These are phyloP conservation scores for Lacerta bilineata DNA, from an alignment of 2,797 vertebrate species.

Conservation along the genomic window DNA sequence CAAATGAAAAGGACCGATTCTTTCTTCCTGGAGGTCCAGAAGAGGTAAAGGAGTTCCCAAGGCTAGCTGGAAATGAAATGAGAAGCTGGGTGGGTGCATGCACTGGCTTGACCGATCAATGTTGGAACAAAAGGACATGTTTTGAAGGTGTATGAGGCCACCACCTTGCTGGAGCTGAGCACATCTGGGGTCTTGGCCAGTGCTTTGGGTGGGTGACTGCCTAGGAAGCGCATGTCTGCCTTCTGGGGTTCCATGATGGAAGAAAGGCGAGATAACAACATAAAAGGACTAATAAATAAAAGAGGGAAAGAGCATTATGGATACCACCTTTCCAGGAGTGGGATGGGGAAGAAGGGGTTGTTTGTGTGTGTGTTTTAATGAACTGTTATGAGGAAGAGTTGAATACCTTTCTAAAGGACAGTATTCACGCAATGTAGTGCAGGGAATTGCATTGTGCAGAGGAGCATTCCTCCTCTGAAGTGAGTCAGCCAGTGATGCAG, in stretches of 20 bases:
- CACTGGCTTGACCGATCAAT: background rate
- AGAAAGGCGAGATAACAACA: background rate
- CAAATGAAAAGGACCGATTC: constrained; percentile 97
- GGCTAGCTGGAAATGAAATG: background rate
- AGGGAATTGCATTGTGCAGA: background rate
- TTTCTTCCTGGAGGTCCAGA: constrained; percentile 96
- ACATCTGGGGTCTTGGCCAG: no score
- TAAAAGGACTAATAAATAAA: background rate
- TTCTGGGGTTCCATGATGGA: background rate
- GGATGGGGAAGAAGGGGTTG: background rate
- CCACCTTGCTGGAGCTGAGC: background rate
- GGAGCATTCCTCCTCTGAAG: background rate
- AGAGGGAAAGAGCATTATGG: background rate
- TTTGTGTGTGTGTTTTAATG: background rate
- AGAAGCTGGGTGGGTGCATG: no score
- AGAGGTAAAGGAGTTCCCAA: constrained; percentile 83
- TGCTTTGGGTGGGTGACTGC: no score
- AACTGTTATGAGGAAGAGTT: background rate
- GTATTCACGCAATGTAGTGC: background rate
- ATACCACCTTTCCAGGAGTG: no score
- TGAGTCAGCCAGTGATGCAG: no score
- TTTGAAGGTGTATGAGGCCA: background rate
- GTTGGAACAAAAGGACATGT: background rate
- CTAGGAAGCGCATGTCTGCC: no score
- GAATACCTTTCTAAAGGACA: background rate